phyloP scores from a whole-genome alignment of 1,140 invertebrate genomes.

The Zaprionus vittiger region DNA sequence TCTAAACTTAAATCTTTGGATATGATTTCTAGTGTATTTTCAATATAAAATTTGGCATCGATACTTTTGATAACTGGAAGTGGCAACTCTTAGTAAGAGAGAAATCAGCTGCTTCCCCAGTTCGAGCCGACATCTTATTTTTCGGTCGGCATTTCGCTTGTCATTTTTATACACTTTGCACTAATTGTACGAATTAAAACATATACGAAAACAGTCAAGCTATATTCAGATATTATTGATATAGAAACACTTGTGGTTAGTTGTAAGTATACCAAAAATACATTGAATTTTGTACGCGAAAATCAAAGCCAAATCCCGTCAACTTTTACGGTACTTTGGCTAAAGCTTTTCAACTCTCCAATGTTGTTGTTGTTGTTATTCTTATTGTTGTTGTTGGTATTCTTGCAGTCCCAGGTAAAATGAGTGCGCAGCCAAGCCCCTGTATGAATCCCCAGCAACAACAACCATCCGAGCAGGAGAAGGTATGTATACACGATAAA shows the following conservation, averaged over 20 bases:
- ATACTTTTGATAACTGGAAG: not conserved
- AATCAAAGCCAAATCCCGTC: slow-evolving; percentile 1
- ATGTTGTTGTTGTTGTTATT: slow-evolving; percentile 6
- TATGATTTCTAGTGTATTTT: not conserved
- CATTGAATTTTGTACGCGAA: not conserved
- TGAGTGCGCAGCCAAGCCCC: slow-evolving; percentile 80
- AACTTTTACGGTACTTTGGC: slow-evolving; percentile 33
- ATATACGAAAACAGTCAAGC: not conserved
- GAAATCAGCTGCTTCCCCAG: slow-evolving; percentile 9
- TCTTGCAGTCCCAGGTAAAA: slow-evolving; percentile 23
- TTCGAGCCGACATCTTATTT: slow-evolving; percentile 42
- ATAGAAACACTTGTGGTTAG: not conserved
- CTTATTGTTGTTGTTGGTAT: not conserved
- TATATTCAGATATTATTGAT: slow-evolving; percentile 5
- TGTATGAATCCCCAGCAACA: slow-evolving; percentile 75
- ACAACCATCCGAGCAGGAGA: slow-evolving; percentile 74
- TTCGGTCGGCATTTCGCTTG: slow-evolving; percentile 43
- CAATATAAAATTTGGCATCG: slow-evolving; percentile 1
- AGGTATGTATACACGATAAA: slow-evolving; percentile 48
- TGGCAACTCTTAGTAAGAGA: not conserved
- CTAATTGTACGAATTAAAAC: not conserved
- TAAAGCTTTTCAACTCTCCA: slow-evolving; percentile 6
- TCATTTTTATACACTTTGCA: slow-evolving; percentile 2
- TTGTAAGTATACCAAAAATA: slow-evolving; percentile 1
- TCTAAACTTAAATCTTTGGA: not conserved